A percentile compares a stretch with the other conserved stretches of the same genome.
These are phyloP conservation scores for Vanessa tameamea DNA, from an alignment of 1,140 invertebrate species.

Conservation along the genomic window DNA sequence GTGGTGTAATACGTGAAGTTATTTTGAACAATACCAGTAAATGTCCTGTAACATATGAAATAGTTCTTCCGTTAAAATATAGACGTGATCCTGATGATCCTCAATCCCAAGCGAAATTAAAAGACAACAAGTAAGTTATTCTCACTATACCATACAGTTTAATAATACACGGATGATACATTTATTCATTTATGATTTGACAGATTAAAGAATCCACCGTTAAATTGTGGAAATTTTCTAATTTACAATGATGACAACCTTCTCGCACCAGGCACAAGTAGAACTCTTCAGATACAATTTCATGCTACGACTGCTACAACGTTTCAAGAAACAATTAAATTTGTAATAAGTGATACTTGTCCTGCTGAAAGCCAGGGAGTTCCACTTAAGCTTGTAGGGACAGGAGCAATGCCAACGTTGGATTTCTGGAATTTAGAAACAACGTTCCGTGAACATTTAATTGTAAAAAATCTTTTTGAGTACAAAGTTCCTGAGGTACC, in stretches of 20 bases:
- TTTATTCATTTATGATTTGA: conserved; percentile 19
- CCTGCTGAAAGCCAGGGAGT: conserved; percentile 73
- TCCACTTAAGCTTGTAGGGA: conserved; percentile 69
- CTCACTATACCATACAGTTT: neutral
- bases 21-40: conserved; percentile 74
- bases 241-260: conserved; percentile 72
- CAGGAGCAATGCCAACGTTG: conserved; percentile 69
- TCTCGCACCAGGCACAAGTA: conserved; percentile 64
- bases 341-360: conserved; percentile 73
- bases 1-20: conserved; percentile 62
- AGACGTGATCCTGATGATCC: conserved; percentile 44
- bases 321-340: conserved; percentile 71
- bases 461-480: conserved; percentile 65
- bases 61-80: conserved; percentile 60
- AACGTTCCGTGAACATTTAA: conserved; percentile 74
- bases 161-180: neutral
- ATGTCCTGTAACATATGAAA: conserved; percentile 72
- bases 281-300: conserved; percentile 69
- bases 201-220: conserved; percentile 66
- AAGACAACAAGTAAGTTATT: conserved; percentile 65
- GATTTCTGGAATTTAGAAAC: conserved; percentile 75
- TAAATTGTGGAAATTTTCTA: conserved; percentile 72
- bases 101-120: conserved; percentile 48
- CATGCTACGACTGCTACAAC: conserved; percentile 59
- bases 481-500: conserved; percentile 68